Conservation (phyloP, 2,113 vertebrate species). For the Menidia beryllina region DNA sequence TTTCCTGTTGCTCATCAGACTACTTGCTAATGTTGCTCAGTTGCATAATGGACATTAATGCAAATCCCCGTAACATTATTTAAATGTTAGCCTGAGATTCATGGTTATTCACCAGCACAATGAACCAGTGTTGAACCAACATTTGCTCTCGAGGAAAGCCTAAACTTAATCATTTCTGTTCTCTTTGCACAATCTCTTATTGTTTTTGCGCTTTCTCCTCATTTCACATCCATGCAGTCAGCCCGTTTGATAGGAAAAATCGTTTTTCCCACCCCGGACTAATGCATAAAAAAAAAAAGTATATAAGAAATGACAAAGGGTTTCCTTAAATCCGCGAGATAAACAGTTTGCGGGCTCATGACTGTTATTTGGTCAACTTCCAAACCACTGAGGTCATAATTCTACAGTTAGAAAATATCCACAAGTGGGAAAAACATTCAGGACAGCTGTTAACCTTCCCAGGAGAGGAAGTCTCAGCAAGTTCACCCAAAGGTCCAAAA, state of each 20-base stretch:
- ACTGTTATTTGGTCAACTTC: neutral
- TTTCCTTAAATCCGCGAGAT: conserved; percentile 26
- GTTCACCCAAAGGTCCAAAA: too few relatives aligned
- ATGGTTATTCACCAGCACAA: neutral
- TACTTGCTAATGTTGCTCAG: too few relatives aligned
- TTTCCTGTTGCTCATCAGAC: conserved; percentile 22
- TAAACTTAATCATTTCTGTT: neutral
- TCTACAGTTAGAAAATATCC: too few relatives aligned
- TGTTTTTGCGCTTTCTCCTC: neutral
- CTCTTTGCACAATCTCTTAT: conserved; percentile 5
- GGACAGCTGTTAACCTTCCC: too few relatives aligned
- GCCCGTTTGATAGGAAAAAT: conserved; percentile 32
- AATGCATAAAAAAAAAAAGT: conserved; percentile 9
- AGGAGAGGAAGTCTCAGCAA: too few relatives aligned
- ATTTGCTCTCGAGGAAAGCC: neutral
- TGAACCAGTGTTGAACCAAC: neutral
- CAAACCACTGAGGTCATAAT: too few relatives aligned
- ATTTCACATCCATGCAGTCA: conserved; percentile 9
- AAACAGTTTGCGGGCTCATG: neutral
- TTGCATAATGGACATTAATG: too few relatives aligned
- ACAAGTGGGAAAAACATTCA: too few relatives aligned
- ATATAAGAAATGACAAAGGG: conserved; percentile 34
- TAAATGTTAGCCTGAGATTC: too few relatives aligned
- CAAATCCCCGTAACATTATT: too few relatives aligned
- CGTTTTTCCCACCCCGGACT: conserved; percentile 17